Conservation (phyloP, 2,113 vertebrate species). For the Apodemus speciosus region DNA sequence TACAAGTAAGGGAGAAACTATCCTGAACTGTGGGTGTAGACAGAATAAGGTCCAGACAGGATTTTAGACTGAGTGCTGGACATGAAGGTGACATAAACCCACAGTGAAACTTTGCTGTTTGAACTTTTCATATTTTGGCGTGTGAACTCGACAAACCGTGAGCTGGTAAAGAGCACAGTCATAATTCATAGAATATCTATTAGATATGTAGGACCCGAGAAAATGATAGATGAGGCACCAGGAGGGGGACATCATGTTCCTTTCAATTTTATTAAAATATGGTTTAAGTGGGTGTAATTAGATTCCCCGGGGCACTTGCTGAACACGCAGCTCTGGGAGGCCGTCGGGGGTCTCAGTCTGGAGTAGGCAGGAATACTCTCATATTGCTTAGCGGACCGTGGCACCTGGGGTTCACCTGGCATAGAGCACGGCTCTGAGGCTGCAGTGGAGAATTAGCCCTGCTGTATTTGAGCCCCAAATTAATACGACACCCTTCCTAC, state of each 20-base stretch:
- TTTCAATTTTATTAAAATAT: constrained; percentile 56
- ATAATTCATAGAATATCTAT: constrained; percentile 29
- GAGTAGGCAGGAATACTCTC: neutral
- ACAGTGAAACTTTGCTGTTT: neutral
- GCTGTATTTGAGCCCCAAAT: neutral
- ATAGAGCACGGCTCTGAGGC: neutral
- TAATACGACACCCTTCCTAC: neutral
- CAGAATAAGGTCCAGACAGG: neutral
- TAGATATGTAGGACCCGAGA: neutral
- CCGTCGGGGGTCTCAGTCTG: neutral
- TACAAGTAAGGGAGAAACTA: neutral
- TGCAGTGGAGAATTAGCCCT: neutral
- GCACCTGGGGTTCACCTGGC: neutral
- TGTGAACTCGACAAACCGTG: neutral
- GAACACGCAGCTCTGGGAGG: neutral
- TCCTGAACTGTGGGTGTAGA: neutral
- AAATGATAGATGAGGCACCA: neutral
- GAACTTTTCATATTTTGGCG: constrained; percentile 21
- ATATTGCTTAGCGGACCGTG: neutral
- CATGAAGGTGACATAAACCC: neutral
- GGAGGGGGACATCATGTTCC: neutral
- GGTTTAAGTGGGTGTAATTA: constrained; percentile 42
- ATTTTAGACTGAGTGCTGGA: neutral
- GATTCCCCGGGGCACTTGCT: constrained; percentile 29
- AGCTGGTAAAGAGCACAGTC: neutral